Evolutionary conservation across 23 tunicate genomes (phyloP), one percentile per base, ranked within the genome.

Genomic region (Pegea sp.): DNA sequence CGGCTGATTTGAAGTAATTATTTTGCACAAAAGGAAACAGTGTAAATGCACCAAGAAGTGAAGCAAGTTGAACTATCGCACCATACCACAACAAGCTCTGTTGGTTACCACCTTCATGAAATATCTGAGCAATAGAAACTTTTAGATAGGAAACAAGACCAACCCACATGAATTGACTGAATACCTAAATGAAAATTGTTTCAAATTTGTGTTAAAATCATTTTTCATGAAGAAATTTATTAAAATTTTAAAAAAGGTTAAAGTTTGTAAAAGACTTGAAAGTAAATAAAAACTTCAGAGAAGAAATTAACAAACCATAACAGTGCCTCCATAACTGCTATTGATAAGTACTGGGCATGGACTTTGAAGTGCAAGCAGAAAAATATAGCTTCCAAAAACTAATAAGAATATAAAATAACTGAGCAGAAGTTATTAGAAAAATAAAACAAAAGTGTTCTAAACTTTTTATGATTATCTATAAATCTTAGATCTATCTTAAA

Each of bases 51-150:
- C 95, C 95, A 5, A 59, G 64, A 27, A 84, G 13, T 0, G 86
- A 73, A 3, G 84, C 95, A 25, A 72, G 90, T 52, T 84, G 95
- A 5, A 71, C 71, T 24, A 59, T 53, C 23, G 76, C 95, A 1
- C 95, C 95, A 59, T 84, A 84, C 95, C 95, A 84, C 27, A 84
- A 68, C 53, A 84, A 60, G n/a, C 84, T 73, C 7, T 60, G 53
- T 20, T 38, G 44, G 44, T 59, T 64, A 32, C 95, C 95, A 28
- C 64, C 31, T 26, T 44, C 44, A 8, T 84, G 64, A 26, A 73
- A 67, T 3, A 84, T 64, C 46, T 73, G 84, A 16, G 78, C 95
- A 44, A 84, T 68, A 18, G 86, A 84, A 2, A 84, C 84, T 63
- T 84, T 84, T 11, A 78, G 64, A 30, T 57, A 84, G 5, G 95